These are phyloP conservation scores for Bombus vancouverensis DNA, from an alignment of 1,140 invertebrate species.

Conservation along the genomic window DNA sequence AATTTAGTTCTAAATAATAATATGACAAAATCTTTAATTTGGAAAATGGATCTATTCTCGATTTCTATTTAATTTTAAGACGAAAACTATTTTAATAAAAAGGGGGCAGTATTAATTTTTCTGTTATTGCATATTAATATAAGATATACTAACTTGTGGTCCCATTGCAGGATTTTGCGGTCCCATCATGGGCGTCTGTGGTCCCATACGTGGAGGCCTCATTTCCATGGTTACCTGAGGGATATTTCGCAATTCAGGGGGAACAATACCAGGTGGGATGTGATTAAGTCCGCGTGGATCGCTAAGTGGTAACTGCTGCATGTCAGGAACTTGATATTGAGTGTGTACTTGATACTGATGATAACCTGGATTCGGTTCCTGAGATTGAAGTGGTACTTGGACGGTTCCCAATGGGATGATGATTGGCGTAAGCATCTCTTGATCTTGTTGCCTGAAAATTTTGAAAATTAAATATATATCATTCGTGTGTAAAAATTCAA, in stretches of 20 bases:
- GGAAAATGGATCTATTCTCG: too few relatives aligned
- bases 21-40: too few relatives aligned
- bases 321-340: slow-evolving; percentile 78
- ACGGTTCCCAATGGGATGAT: slow-evolving; percentile 80
- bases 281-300: slow-evolving; percentile 76
- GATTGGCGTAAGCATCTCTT: slow-evolving; percentile 80
- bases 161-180: slow-evolving; percentile 66
- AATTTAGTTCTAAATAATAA: too few relatives aligned
- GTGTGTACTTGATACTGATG: slow-evolving; percentile 77
- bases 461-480: background rate
- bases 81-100: too few relatives aligned
- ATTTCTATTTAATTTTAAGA: too few relatives aligned
- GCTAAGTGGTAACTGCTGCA: slow-evolving; percentile 76
- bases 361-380: slow-evolving; percentile 72
- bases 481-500: background rate
- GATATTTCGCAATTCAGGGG: slow-evolving; percentile 73
- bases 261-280: slow-evolving; percentile 69
- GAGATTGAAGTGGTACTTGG: slow-evolving; percentile 78
- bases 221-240: slow-evolving; percentile 78
- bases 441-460: slow-evolving; percentile 73
- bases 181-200: slow-evolving; percentile 64
- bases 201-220: slow-evolving; percentile 72
- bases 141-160: slow-evolving; percentile 39
- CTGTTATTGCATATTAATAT: background rate
- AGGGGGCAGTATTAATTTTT: background rate